phyloP scores from a whole-genome alignment of 2,888 invertebrate genomes.

The Pemphredon lugubris region DNA sequence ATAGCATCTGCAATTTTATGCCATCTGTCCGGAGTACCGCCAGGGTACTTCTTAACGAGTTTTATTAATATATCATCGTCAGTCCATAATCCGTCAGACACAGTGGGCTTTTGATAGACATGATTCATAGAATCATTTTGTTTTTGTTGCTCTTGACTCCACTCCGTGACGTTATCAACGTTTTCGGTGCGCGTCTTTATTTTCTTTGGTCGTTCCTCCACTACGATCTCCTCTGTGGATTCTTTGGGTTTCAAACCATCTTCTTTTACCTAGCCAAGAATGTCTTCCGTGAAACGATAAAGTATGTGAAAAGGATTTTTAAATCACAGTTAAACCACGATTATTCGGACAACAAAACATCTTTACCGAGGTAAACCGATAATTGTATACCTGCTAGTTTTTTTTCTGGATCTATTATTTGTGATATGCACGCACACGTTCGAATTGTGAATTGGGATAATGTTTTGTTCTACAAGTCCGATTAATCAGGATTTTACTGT shows the following conservation, averaged over 20 bases:
- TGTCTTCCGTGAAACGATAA: too few species aligned
- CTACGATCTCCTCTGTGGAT: conserved; percentile 82
- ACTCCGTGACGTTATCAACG: conserved; percentile 83
- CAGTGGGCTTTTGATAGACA: conserved; percentile 78
- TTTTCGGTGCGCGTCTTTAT: conserved; percentile 83
- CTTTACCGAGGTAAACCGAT: too few species aligned
- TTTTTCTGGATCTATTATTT: too few species aligned
- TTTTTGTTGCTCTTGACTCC: conserved; percentile 95
- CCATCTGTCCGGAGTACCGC: conserved; percentile 93
- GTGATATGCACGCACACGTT: too few species aligned
- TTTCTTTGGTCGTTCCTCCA: conserved; percentile 84
- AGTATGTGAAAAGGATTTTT: too few species aligned
- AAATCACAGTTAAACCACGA: too few species aligned
- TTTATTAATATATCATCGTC: conserved; percentile 92
- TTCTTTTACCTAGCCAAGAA: conserved; percentile 78
- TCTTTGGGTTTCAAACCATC: conserved; percentile 82
- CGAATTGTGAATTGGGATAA: too few species aligned
- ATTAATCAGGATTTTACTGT: too few species aligned
- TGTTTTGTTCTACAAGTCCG: background rate
- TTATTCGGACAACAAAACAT: too few species aligned
- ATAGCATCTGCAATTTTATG: conserved; percentile 93
- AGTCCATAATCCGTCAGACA: conserved; percentile 92
- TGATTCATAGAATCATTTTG: conserved; percentile 61
- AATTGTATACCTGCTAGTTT: too few species aligned
- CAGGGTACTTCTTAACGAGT: conserved; percentile 94